These are phyloP conservation scores for Ophthalmotilapia sp. DNA, from an alignment of 2,113 vertebrate genomes.

Conservation along the genomic window DNA sequence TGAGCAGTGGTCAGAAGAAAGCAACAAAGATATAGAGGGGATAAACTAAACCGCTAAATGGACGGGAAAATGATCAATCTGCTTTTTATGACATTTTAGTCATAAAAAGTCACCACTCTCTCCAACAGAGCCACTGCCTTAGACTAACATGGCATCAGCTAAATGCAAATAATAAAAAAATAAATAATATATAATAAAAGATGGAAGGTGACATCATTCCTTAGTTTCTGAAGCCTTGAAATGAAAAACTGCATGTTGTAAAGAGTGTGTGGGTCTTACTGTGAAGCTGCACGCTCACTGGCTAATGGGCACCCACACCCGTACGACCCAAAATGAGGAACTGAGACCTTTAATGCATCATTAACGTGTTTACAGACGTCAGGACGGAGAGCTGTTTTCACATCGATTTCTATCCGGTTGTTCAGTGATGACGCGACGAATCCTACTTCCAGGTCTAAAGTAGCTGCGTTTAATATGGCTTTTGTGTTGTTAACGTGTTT, in stretches of 20 bases:
- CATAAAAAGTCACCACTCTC: background rate
- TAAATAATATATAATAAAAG: background rate
- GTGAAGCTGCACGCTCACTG: background rate
- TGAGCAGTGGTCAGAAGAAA: background rate
- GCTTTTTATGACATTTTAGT: background rate
- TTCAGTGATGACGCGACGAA: no score
- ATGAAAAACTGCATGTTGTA: background rate
- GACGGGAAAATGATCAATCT: background rate
- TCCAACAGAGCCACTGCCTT: background rate
- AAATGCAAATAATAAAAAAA: background rate
- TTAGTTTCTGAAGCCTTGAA: background rate
- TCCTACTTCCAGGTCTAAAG: no score
- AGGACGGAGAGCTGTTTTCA: rapidly evolving
- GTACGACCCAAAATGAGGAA: background rate
- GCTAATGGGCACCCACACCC: background rate
- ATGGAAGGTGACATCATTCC: rapidly evolving
- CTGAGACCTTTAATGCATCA: background rate
- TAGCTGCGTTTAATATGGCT: no score
- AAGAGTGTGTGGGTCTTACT: background rate
- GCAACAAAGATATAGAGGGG: background rate
- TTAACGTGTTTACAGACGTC: background rate
- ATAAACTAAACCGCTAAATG: background rate
- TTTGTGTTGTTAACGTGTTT: no score
- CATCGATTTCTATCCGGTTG: background rate
- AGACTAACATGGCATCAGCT: background rate